phyloP scores from a whole-genome alignment of 2,888 invertebrate genomes.

The Tanytarsus gracilentus region DNA sequence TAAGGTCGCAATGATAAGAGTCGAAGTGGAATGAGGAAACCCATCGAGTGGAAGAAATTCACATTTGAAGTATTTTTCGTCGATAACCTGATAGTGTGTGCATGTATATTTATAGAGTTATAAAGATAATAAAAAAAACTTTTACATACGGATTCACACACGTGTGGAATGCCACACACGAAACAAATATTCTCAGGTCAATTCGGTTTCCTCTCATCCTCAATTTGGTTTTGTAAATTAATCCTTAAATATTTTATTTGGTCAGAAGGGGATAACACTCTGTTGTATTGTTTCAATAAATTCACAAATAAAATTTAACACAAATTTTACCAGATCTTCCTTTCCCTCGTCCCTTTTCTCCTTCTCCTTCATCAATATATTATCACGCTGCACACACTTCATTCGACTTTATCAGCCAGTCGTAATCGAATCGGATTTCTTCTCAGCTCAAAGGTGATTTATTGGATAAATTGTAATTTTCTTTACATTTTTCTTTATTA shows the following conservation, averaged over 20 bases:
- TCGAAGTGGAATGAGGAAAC: too few relatives aligned
- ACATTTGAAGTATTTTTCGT: too few relatives aligned
- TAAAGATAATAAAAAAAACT: too few relatives aligned
- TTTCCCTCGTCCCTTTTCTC: neutral
- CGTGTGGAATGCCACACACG: conserved; percentile 4
- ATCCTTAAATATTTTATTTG: too few relatives aligned
- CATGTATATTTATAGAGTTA: too few relatives aligned
- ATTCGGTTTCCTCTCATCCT: neutral
- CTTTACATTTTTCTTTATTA: conserved; percentile 5
- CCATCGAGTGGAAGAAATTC: too few relatives aligned
- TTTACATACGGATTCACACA: too few relatives aligned
- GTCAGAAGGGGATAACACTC: too few relatives aligned
- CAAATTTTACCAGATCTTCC: neutral
- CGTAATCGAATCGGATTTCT: conserved; percentile 18
- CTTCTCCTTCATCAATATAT: neutral
- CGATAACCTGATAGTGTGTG: too few relatives aligned
- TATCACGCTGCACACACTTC: too few relatives aligned
- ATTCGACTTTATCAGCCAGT: neutral
- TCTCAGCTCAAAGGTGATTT: conserved; percentile 22
- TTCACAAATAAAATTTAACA: neutral
- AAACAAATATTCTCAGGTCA: neutral
- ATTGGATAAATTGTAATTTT: conserved; percentile 18
- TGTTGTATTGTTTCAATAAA: neutral
- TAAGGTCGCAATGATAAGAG: too few relatives aligned
- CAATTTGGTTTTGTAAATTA: neutral